A percentile compares a stretch with the other conserved stretches of the same genome.
Conservation (phyloP, 53 echinoderm and acorn worm genomes). For the Henricia sp. region DNA sequence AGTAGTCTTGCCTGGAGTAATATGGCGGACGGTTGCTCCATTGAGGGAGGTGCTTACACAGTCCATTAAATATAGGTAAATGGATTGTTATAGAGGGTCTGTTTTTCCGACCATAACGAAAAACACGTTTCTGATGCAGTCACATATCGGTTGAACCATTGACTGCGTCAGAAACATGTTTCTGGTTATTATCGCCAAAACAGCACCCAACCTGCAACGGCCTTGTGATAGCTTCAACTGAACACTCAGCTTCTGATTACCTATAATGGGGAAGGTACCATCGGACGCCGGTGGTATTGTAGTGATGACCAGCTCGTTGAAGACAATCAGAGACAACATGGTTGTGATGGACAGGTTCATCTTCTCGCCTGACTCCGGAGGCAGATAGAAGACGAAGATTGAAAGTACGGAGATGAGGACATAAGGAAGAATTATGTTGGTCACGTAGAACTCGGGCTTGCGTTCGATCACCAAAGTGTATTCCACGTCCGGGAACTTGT, state of each 20-base stretch:
- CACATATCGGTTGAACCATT: too few species aligned
- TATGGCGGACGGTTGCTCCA: too few species aligned
- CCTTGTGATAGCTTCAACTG: too few species aligned
- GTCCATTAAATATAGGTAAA: too few species aligned
- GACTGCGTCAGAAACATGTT: too few species aligned
- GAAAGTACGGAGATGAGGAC: slow-evolving; percentile 80
- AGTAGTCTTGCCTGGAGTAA: too few species aligned
- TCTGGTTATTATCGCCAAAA: too few species aligned
- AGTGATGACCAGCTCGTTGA: slow-evolving; percentile 82
- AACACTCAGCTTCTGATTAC: slow-evolving; percentile 60
- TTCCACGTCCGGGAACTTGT: slow-evolving; percentile 81
- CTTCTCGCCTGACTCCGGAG: slow-evolving; percentile 95
- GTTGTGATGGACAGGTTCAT: slow-evolving; percentile 85
- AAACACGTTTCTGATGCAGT: too few species aligned
- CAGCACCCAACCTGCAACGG: too few species aligned
- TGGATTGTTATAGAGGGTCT: too few species aligned
- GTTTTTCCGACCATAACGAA: too few species aligned
- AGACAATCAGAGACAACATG: slow-evolving; percentile 88
- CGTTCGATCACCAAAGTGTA: slow-evolving; percentile 81
- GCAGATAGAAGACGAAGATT: slow-evolving; percentile 79
- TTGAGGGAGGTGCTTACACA: too few species aligned
- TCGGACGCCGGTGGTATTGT: slow-evolving; percentile 96
- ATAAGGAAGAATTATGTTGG: slow-evolving; percentile 87
- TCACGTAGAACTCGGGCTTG: slow-evolving; percentile 80
- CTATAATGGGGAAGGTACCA: slow-evolving; percentile 81